Conservation (phyloP, 2,797 vertebrate species). For the Sebastes hopkinsi region DNA sequence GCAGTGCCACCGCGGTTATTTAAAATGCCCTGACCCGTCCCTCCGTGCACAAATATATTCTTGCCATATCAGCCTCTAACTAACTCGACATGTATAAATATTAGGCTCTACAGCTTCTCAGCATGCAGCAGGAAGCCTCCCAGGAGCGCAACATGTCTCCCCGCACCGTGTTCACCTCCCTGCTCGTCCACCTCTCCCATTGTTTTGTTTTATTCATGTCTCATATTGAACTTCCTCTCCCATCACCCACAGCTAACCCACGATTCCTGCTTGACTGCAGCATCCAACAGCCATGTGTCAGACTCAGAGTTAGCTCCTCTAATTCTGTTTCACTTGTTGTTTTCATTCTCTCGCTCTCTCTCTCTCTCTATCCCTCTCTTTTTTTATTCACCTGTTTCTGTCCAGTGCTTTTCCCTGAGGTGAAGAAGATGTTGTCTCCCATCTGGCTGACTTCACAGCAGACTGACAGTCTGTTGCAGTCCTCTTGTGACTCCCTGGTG, state of each 20-base stretch:
- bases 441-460: slow-evolving; percentile 80
- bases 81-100: slow-evolving; percentile 30
- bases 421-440: slow-evolving; percentile 78
- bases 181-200: slow-evolving; percentile 28
- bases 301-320: slow-evolving; percentile 35
- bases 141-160: slow-evolving; percentile 36
- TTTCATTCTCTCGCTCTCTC: not conserved
- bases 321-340: slow-evolving; percentile 41
- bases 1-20: slow-evolving; percentile 13
- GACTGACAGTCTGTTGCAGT: slow-evolving; percentile 67
- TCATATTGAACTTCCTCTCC: slow-evolving; percentile 47
- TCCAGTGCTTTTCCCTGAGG: slow-evolving; percentile 69
- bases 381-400: slow-evolving; percentile 53
- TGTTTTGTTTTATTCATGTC: slow-evolving; percentile 67
- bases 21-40: not conserved
- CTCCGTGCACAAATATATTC: slow-evolving; percentile 13
- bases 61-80: slow-evolving; percentile 16
- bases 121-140: slow-evolving; percentile 30
- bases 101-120: slow-evolving; percentile 19
- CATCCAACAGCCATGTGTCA: slow-evolving; percentile 37
- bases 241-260: slow-evolving; percentile 23
- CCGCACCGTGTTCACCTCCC: slow-evolving; percentile 27
- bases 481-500: slow-evolving; percentile 64
- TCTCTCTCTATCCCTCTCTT: slow-evolving; percentile 7
- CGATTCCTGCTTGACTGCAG: slow-evolving; percentile 44